Evolutionary conservation across 1,140 invertebrate genomes (phyloP), one percentile per base, ranked within the genome.

Genomic region (Papilio machaon): DNA sequence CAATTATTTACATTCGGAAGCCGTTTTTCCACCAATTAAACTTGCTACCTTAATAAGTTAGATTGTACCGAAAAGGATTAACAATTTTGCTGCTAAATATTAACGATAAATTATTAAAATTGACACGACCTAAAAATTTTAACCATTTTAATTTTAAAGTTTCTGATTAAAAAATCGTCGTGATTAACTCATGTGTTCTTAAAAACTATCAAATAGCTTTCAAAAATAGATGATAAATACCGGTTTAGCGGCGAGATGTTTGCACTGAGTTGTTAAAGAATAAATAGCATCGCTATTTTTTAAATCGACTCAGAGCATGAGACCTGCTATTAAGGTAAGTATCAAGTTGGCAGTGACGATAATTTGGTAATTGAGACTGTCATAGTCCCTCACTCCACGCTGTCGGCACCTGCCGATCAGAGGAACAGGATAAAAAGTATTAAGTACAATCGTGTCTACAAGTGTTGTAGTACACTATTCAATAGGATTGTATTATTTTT

Each of bases 1-100:
- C 87, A 91, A 91, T 91, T 92, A 92, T 90, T 93, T 89, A 91
- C 87, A 88, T 92, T 90, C 86, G 84, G 87, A 89, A 90, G 89
- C 87, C 85, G 90, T 90, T 88, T 81, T 83, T 89, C 84, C 89
- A 81, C 76, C 81, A 81, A 79, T 83, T 67, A 70, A 79, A 73
- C 82, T 78, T 83, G 81, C 85, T 86, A 84, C 87, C 23, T 60
- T 87, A 89, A 87, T 85, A 81, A 86, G 81, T 83, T 86, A 46
- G 47, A 85, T 85, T 82, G 73, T 80, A 85, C 75, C n/a, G 8
- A 46, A 46, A 74, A 23, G 23, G 13, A 23, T 64, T 3, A 64
- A 58, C 54, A 52, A 52, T 58, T 58, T 4, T 64, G 11, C 3
- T 23, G 1, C 30, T 5, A 64, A 30, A 30, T 19, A 30, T 23